phyloP scores from a whole-genome alignment of 2,113 vertebrate genomes.

The Saguinus imperator region DNA sequence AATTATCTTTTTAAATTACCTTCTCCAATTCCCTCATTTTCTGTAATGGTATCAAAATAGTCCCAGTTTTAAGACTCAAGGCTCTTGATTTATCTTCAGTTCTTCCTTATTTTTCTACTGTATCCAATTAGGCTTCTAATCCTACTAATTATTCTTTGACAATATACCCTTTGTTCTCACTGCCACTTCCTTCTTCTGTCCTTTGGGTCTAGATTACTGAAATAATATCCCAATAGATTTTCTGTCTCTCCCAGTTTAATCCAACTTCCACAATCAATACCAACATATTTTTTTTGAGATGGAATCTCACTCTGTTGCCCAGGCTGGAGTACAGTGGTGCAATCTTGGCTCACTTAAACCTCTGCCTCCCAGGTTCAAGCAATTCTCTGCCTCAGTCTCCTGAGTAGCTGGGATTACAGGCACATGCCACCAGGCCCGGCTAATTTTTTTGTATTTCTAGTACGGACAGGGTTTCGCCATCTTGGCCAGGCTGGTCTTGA shows the following conservation, averaged over 20 bases:
- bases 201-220: slow-evolving; percentile 18
- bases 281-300: background rate
- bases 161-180: slow-evolving; percentile 41
- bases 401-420: too few relatives aligned
- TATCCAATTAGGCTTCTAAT: slow-evolving; percentile 49
- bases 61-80: background rate
- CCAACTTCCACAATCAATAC: slow-evolving; percentile 11
- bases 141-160: slow-evolving; percentile 61
- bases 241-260: slow-evolving; percentile 34
- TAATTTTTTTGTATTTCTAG: too few relatives aligned
- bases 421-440: too few relatives aligned
- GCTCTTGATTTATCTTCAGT: slow-evolving; percentile 32
- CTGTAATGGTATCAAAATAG: slow-evolving; percentile 28
- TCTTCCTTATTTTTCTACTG: slow-evolving; percentile 41
- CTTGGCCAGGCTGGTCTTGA: too few relatives aligned
- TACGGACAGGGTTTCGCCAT: too few relatives aligned
- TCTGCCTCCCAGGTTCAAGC: too few relatives aligned
- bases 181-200: slow-evolving; percentile 45
- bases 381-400: too few relatives aligned
- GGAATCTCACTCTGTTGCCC: too few relatives aligned
- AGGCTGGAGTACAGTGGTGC: too few relatives aligned
- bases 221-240: slow-evolving; percentile 50
- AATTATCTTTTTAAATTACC: slow-evolving; percentile 27
- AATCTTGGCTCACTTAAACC: too few relatives aligned
- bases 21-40: slow-evolving; percentile 19